phyloP scores from a whole-genome alignment of 2,113 vertebrate genomes.

The Laticauda colubrina region DNA sequence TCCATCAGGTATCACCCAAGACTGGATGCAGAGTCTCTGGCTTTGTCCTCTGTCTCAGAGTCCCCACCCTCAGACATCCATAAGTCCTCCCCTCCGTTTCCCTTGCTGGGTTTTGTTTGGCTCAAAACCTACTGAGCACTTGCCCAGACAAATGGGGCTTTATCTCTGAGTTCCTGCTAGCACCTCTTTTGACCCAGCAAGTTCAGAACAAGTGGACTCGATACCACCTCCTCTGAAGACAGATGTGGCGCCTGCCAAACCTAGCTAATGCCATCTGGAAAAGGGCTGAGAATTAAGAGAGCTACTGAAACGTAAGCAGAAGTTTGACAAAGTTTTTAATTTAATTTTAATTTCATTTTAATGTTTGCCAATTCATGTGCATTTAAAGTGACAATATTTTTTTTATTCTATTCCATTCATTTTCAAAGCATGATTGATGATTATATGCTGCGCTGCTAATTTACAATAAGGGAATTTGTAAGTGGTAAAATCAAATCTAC shows the following conservation, averaged over 20 bases:
- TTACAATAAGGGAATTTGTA: background rate
- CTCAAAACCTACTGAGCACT: background rate
- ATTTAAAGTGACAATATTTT: too few relatives aligned
- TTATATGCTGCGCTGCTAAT: background rate
- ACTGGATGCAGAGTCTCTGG: background rate
- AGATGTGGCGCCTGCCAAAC: slow-evolving; percentile 21
- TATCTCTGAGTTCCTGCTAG: slow-evolving; percentile 21
- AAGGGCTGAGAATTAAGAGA: background rate
- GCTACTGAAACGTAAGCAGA: slow-evolving; percentile 15
- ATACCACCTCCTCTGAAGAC: background rate
- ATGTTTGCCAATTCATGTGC: too few relatives aligned
- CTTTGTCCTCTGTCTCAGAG: slow-evolving; percentile 23
- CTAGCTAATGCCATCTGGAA: background rate
- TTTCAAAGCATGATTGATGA: too few relatives aligned
- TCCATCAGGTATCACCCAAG: background rate
- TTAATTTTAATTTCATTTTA: too few relatives aligned
- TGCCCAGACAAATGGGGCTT: slow-evolving; percentile 7
- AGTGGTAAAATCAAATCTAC: background rate
- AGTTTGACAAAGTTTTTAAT: background rate
- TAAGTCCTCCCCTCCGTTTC: slow-evolving; percentile 48
- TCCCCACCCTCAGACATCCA: slow-evolving; percentile 32
- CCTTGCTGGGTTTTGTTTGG: slow-evolving; percentile 41
- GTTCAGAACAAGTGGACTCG: background rate
- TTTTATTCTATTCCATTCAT: too few relatives aligned
- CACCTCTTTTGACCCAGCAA: background rate